Conservation (phyloP, 2,888 invertebrate species). For the Brassicogethes aeneus region DNA sequence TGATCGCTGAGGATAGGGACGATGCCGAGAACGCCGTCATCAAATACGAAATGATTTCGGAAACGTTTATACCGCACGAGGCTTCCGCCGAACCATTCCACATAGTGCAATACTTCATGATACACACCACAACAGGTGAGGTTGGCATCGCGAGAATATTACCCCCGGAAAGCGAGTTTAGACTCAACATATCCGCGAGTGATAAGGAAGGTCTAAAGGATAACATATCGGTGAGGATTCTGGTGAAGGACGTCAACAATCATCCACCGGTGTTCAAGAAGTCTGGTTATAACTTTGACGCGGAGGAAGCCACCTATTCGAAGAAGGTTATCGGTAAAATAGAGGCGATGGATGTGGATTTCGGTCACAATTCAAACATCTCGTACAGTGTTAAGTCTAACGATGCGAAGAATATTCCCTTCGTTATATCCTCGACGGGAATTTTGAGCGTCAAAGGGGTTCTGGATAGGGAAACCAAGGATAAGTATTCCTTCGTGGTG, state of each 20-base stretch:
- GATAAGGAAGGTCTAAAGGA: slow-evolving; percentile 71
- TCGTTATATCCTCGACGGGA: slow-evolving; percentile 63
- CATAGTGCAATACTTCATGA: slow-evolving; percentile 60
- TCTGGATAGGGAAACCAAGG: slow-evolving; percentile 65
- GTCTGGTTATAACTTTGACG: slow-evolving; percentile 74
- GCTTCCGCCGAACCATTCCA: slow-evolving; percentile 42
- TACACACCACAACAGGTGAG: slow-evolving; percentile 69
- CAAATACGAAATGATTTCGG: slow-evolving; percentile 61
- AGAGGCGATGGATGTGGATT: slow-evolving; percentile 71
- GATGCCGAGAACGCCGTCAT: slow-evolving; percentile 60
- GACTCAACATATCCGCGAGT: slow-evolving; percentile 64
- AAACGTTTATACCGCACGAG: slow-evolving; percentile 54
- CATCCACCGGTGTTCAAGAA: slow-evolving; percentile 76
- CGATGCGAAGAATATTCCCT: slow-evolving; percentile 44
- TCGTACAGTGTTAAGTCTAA: slow-evolving; percentile 52
- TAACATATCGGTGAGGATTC: slow-evolving; percentile 59
- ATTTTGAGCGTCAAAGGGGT: slow-evolving; percentile 63
- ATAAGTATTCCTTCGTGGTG: slow-evolving; percentile 62
- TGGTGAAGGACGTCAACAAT: slow-evolving; percentile 72
- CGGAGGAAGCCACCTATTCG: slow-evolving; percentile 69
- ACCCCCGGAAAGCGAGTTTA: slow-evolving; percentile 66
- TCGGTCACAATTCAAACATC: slow-evolving; percentile 69
- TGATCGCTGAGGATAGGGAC: slow-evolving; percentile 67
- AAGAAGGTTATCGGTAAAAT: slow-evolving; percentile 65
- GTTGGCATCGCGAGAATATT: slow-evolving; percentile 61